Evolutionary conservation across 2,797 vertebrate genomes (phyloP).

Genomic region (Takifugu rubripes): DNA sequence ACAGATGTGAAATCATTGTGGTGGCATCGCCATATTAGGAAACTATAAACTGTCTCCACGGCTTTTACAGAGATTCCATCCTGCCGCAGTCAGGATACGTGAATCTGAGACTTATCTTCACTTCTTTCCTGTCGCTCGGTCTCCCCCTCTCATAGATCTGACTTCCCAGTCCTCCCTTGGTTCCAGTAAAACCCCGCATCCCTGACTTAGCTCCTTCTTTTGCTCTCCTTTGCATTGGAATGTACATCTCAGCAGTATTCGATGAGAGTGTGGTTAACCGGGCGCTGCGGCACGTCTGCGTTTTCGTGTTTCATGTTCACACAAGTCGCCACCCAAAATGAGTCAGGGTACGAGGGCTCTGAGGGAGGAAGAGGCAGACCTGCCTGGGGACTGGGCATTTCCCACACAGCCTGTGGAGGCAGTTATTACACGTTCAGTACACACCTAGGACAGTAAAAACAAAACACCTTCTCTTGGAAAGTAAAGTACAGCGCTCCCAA

Average conservation of each 20-base stretch:
- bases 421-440: too few species aligned
- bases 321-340: conserved; percentile 16
- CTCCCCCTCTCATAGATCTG: not conserved
- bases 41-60: conserved; percentile 27
- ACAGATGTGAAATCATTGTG: conserved; percentile 49
- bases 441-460: too few species aligned
- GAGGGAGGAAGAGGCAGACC: conserved; percentile 11
- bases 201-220: conserved; percentile 27
- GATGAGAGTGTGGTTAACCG: conserved; percentile 63
- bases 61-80: conserved; percentile 20
- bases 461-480: too few species aligned
- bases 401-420: conserved; percentile 12
- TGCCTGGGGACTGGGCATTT: not conserved
- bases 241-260: conserved; percentile 70
- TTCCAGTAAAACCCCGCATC: conserved; percentile 2
- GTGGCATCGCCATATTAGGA: conserved; percentile 11
- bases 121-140: conserved; percentile 9
- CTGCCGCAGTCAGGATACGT: conserved; percentile 56
- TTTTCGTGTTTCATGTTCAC: conserved; percentile 42
- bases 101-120: conserved; percentile 44
- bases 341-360: conserved; percentile 8
- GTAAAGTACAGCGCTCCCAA: too few species aligned
- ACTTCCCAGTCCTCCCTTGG: conserved; percentile 23
- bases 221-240: conserved; percentile 53
- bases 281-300: conserved; percentile 34